phyloP scores from a whole-genome alignment of 2,888 invertebrate genomes.

The Emmelina monodactyla region DNA sequence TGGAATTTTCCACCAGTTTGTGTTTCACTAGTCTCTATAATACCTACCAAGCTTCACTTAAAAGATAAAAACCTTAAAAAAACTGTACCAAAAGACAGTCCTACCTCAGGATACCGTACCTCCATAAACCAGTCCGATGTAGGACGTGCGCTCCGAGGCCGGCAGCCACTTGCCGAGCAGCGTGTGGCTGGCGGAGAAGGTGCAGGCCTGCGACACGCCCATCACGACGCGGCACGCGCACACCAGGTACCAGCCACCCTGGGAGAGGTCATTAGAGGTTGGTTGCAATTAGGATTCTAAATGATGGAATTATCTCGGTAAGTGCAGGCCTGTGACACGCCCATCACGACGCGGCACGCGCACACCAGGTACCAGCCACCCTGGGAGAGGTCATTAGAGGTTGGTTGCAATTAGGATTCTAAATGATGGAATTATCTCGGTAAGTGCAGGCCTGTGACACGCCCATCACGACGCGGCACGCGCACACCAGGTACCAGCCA shows the following conservation, averaged over 20 bases:
- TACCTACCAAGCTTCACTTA: too few relatives aligned
- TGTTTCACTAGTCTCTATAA: too few relatives aligned
- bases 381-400: too few relatives aligned
- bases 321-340: conserved; percentile 70
- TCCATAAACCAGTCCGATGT: conserved; percentile 55
- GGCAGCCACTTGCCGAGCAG: conserved; percentile 74
- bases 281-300: too few relatives aligned
- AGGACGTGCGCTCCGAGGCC: conserved; percentile 63
- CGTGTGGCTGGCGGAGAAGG: conserved; percentile 70
- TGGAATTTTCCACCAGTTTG: too few relatives aligned
- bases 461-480: conserved; percentile 72
- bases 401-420: too few relatives aligned
- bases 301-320: too few relatives aligned
- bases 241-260: conserved; percentile 65
- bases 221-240: conserved; percentile 70
- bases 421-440: too few relatives aligned
- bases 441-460: conserved; percentile 71
- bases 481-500: conserved; percentile 67
- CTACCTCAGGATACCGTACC: too few relatives aligned
- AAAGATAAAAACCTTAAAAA: not conserved
- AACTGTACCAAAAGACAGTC: too few relatives aligned
- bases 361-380: conserved; percentile 69
- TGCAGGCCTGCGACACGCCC: conserved; percentile 73
- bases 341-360: conserved; percentile 65
- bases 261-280: too few relatives aligned